phyloP scores from a whole-genome alignment of 64 coral and sea anemone genomes.

The Montipora efflorescens region DNA sequence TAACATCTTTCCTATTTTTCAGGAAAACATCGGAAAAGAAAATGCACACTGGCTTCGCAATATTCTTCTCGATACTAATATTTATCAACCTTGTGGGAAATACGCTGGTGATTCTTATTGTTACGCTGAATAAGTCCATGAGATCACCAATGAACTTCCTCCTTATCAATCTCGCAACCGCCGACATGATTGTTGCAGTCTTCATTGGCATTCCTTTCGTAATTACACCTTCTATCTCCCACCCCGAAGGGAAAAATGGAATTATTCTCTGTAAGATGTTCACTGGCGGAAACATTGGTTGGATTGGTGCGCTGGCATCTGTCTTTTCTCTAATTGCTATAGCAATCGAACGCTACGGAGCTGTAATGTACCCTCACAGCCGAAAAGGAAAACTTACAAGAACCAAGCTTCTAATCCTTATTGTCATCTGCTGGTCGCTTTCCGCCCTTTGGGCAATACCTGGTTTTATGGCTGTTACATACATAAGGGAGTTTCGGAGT shows the following conservation, averaged over 20 bases:
- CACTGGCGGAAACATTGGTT: conserved; percentile 73
- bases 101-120: conserved; percentile 76
- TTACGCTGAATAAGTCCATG: conserved; percentile 67
- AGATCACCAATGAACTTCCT: conserved; percentile 84
- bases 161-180: conserved; percentile 80
- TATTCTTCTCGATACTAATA: conserved; percentile 52
- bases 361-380: conserved; percentile 78
- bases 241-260: conserved; percentile 64
- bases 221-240: conserved; percentile 32
- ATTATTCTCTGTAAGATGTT: conserved; percentile 79
- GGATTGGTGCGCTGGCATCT: conserved; percentile 85
- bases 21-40: conserved; percentile 10
- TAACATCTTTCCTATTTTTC: not conserved
- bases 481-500: conserved; percentile 26
- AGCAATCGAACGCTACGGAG: conserved; percentile 80
- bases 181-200: conserved; percentile 77
- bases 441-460: conserved; percentile 46
- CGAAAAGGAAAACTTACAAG: conserved; percentile 54
- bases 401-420: conserved; percentile 56
- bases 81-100: conserved; percentile 79
- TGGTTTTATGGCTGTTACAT: conserved; percentile 45
- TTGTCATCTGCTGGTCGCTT: conserved; percentile 71
- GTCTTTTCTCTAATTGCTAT: conserved; percentile 76
- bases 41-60: conserved; percentile 33
- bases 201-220: conserved; percentile 69